Evolutionary conservation across 2,797 vertebrate species (phyloP).

Genomic region (Eleutherodactylus coqui): DNA sequence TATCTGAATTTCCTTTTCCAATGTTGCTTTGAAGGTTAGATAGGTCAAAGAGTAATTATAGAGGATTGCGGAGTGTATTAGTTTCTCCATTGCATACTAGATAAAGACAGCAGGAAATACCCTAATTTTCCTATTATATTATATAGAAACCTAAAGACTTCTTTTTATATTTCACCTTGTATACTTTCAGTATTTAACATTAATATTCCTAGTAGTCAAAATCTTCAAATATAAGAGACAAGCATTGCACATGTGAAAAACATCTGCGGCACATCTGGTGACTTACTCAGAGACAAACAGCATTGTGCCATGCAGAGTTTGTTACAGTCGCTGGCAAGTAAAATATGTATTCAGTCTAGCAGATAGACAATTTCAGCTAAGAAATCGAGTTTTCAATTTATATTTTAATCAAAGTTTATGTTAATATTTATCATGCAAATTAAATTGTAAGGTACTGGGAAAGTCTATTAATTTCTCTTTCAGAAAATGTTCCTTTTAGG

Average conservation of each 20-base stretch:
- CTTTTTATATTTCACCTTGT: background rate
- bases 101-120: conserved; percentile 2
- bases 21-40: conserved; percentile 42
- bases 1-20: conserved; percentile 28
- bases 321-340: conserved; percentile 45
- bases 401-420: background rate
- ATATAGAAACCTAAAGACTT: background rate
- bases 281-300: conserved; percentile 54
- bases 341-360: conserved; percentile 28
- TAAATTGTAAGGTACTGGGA: too few relatives aligned
- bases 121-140: background rate
- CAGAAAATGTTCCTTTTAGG: background rate
- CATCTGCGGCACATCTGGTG: conserved; percentile 61
- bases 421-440: background rate
- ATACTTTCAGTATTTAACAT: conserved; percentile 25
- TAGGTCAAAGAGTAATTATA: conserved; percentile 42
- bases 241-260: conserved; percentile 62
- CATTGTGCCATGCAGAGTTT: conserved; percentile 45
- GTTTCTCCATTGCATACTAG: conserved; percentile 13
- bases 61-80: background rate
- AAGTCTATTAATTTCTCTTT: background rate
- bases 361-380: conserved; percentile 12
- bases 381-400: background rate
- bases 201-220: conserved; percentile 43
- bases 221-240: conserved; percentile 53